phyloP scores from a whole-genome alignment of 2,113 vertebrate genomes.

The Rhinolophus ferrumequinum region DNA sequence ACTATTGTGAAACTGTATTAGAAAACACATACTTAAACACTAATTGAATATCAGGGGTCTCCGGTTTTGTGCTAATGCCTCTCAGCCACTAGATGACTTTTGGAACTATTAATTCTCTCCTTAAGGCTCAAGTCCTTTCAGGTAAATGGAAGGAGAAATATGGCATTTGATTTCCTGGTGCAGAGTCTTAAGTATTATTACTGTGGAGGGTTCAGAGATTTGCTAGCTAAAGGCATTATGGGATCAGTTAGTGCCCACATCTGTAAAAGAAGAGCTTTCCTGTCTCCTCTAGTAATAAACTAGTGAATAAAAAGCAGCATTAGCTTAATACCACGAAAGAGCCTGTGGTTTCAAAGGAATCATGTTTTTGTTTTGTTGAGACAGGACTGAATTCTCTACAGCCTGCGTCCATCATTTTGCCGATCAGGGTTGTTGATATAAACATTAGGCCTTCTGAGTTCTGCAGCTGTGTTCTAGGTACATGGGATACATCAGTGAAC shows the following conservation, averaged over 20 bases:
- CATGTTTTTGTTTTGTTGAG: background rate
- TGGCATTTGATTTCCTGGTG: slow-evolving; percentile 4
- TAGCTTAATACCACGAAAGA: background rate
- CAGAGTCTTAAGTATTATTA: background rate
- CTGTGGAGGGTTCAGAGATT: background rate
- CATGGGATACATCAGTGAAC: background rate
- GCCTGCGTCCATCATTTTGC: background rate
- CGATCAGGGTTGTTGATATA: background rate
- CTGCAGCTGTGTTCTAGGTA: background rate
- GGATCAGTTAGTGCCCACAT: background rate
- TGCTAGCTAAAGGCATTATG: background rate
- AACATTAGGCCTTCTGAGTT: background rate
- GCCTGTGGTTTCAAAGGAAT: slow-evolving; percentile 14
- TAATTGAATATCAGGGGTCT: background rate
- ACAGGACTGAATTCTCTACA: background rate
- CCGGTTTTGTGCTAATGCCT: background rate
- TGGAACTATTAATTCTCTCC: background rate
- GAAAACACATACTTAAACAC: background rate
- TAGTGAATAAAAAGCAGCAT: background rate
- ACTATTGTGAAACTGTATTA: background rate
- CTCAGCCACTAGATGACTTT: background rate
- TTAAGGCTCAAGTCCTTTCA: slow-evolving; percentile 14
- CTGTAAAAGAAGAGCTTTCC: background rate
- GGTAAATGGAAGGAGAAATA: slow-evolving; percentile 7
- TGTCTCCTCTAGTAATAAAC: background rate